phyloP scores from a whole-genome alignment of 2,797 vertebrate species.

The Cossypha heuglini region DNA sequence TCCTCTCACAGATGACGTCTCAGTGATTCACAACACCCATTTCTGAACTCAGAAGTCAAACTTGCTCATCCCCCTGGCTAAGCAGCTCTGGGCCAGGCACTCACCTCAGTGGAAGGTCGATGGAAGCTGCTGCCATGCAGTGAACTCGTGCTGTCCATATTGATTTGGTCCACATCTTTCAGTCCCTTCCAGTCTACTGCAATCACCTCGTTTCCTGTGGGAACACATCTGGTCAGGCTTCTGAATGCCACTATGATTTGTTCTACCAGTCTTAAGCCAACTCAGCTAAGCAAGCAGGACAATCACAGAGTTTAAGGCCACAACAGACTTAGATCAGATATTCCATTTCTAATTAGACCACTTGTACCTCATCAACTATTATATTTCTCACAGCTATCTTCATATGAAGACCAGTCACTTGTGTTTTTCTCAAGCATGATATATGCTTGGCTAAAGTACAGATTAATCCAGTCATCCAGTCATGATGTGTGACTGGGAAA shows the following conservation, averaged over 20 bases:
- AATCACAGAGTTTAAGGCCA: background rate
- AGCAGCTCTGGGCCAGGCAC: background rate
- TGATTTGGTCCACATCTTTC: slow-evolving; percentile 97
- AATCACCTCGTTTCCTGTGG: slow-evolving; percentile 89
- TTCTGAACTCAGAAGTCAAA: background rate
- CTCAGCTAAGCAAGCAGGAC: background rate
- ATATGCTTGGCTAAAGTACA: background rate
- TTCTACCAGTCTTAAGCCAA: background rate
- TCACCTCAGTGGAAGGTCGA: slow-evolving; percentile 76
- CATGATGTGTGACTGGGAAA: background rate
- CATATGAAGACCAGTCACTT: background rate
- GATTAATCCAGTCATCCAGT: background rate
- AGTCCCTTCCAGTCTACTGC: slow-evolving; percentile 93
- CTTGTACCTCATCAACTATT: background rate
- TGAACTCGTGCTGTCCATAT: slow-evolving; percentile 84
- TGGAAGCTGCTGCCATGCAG: slow-evolving; percentile 79
- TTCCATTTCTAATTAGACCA: background rate
- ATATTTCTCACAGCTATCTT: background rate
- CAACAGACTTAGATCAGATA: background rate
- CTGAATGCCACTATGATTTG: background rate
- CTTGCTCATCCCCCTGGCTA: background rate
- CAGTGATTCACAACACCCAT: background rate
- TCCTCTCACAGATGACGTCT: background rate
- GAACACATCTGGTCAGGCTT: background rate
- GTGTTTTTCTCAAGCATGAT: background rate